Evolutionary conservation across 2,888 invertebrate genomes (phyloP), one percentile per base, ranked within the genome.

Genomic region (Orthosia gracilis): DNA sequence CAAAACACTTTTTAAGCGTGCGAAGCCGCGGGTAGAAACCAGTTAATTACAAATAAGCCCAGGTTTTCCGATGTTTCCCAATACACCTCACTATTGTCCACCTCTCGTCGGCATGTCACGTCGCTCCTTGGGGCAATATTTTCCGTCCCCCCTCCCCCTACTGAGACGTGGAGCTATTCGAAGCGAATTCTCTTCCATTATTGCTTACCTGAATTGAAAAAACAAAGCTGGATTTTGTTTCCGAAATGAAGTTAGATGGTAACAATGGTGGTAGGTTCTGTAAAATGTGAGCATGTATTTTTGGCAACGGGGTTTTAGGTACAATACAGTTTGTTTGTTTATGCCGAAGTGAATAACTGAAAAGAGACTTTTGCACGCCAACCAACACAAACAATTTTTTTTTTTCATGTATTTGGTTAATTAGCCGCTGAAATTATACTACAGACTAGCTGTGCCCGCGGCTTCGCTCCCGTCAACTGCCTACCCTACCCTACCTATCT

Each of bases 141-240:
- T 63, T 55, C 72, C 57, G 21, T 12, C 69, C 67, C 21, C 31
- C 21, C 12, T 2, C 40, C 77, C 73, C 79, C 67, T 31, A 21
- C 64, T 40, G 26, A 26, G 75, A 86, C 88, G 87, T 83, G 85
- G 55, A 84, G 87, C 87, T 78, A 89, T 84, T 76, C 83, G 61
- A 81, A 65, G 76, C 80, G 82, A 87, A 89, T 89, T 85, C 86
- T 83, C 83, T 78, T 73, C 84, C 57, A 73, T 91, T 91, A 91
- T 91, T 91, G 87, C 90, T 88, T 87, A 91, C 90, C 91, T 90
- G 89, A 70, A 85, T 80, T 82, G 84, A 85, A 89, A 90, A 92
- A 91, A 90, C 89, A 90, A 90, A 83, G 79, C 76, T 63, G 67
- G 76, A 78, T 76, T 82, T 72, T 63, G 50, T 67, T 55, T 66